Percentiles rank a stretch among this genome's conserved stretches.
Evolutionary conservation across 2,113 vertebrate species (phyloP).

Genomic region (Ameiurus melas): DNA sequence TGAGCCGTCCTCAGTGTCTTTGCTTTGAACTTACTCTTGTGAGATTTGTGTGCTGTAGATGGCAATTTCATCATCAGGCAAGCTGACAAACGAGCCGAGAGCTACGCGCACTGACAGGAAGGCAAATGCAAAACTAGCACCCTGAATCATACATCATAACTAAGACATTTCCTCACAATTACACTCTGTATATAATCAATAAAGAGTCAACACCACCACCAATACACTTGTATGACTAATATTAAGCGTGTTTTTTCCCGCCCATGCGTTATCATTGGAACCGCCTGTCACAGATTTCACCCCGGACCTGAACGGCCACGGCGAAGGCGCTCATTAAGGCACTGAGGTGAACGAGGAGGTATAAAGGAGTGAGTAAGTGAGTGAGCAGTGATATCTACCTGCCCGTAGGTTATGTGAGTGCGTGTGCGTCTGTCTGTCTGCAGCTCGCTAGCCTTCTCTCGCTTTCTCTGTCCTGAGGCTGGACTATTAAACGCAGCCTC

Average conservation of each 20-base stretch:
- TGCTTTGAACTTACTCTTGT: slow-evolving; percentile 62
- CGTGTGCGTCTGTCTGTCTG: slow-evolving; percentile 23
- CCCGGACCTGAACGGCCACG: slow-evolving; percentile 30
- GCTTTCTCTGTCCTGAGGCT: slow-evolving; percentile 47
- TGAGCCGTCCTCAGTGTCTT: slow-evolving; percentile 47
- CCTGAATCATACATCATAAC: slow-evolving; percentile 48
- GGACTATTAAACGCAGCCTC: slow-evolving; percentile 52
- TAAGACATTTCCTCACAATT: slow-evolving; percentile 48
- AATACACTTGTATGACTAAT: slow-evolving; percentile 31
- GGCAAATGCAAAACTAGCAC: slow-evolving; percentile 21
- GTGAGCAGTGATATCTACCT: slow-evolving; percentile 45
- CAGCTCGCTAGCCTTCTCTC: slow-evolving; percentile 28
- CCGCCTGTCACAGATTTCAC: slow-evolving; percentile 34
- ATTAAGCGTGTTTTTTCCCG: neutral
- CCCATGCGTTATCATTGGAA: slow-evolving; percentile 25
- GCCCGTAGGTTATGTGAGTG: slow-evolving; percentile 43
- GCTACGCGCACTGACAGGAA: slow-evolving; percentile 29
- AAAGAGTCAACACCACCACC: slow-evolving; percentile 24
- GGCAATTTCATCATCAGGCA: slow-evolving; percentile 46
- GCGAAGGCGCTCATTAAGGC: slow-evolving; percentile 55
- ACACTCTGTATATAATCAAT: slow-evolving; percentile 42
- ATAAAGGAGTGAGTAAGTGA: neutral
- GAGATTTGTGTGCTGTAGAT: slow-evolving; percentile 48
- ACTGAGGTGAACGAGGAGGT: neutral
- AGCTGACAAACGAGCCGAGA: slow-evolving; percentile 43